phyloP scores from a whole-genome alignment of 2,888 invertebrate species.

The Folsomia manolachei region DNA sequence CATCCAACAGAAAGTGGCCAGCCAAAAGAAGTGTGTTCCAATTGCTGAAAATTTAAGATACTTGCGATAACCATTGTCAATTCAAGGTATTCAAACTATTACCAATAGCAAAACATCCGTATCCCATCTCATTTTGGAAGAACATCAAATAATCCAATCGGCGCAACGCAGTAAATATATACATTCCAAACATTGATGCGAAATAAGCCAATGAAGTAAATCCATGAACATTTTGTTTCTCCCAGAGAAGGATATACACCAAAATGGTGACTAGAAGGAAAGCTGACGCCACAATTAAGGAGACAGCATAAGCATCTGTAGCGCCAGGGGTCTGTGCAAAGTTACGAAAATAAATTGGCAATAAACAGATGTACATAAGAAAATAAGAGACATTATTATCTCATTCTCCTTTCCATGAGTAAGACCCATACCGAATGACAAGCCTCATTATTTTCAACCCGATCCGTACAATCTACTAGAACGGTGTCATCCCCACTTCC shows the following conservation, averaged over 20 bases:
- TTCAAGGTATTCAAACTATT: neutral
- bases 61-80: constrained; percentile 7
- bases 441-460: neutral
- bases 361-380: too few relatives aligned
- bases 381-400: too few relatives aligned
- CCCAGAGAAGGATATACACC: constrained; percentile 44
- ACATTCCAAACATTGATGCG: constrained; percentile 44
- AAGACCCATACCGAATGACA: neutral
- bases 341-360: neutral
- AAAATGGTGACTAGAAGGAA: constrained; percentile 45
- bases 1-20: constrained; percentile 48
- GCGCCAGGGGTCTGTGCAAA: constrained; percentile 20
- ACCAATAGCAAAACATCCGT: constrained; percentile 43
- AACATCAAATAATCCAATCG: constrained; percentile 32
- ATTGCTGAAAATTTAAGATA: constrained; percentile 30
- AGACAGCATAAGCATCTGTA: constrained; percentile 40
- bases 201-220: constrained; percentile 43
- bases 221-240: constrained; percentile 45
- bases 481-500: constrained; percentile 36
- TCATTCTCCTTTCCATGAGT: too few relatives aligned
- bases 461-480: constrained; percentile 33
- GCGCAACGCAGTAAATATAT: constrained; percentile 37
- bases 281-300: constrained; percentile 42
- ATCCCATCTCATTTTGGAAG: constrained; percentile 18
- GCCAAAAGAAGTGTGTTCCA: constrained; percentile 43